A percentile compares a stretch with the other conserved stretches of the same genome.
phyloP scores from a whole-genome alignment of 2,888 invertebrate genomes.

The Apomyelois bistriatella region DNA sequence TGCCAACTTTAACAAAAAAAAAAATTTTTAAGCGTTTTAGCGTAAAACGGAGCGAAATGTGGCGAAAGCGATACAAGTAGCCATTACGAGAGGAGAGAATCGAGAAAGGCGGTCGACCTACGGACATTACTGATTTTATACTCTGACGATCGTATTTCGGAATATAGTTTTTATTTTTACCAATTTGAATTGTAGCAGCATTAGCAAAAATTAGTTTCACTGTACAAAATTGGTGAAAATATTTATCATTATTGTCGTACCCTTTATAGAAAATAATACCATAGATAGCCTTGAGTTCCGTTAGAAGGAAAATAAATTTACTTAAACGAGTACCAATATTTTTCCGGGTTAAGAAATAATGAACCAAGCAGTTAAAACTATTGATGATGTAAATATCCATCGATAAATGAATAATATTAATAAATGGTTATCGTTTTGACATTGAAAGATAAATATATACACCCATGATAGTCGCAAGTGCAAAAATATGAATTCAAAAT shows the following conservation, averaged over 20 bases:
- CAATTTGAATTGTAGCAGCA: too few species aligned
- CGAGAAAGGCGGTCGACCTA: too few species aligned
- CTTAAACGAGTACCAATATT: background rate
- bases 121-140: too few species aligned
- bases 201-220: too few species aligned
- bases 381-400: constrained; percentile 1
- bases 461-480: constrained; percentile 34
- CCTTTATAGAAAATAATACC: background rate
- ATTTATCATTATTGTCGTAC: background rate
- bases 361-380: constrained; percentile 8
- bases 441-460: constrained; percentile 55
- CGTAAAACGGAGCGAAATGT: too few species aligned
- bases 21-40: too few species aligned
- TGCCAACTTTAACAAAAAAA: too few species aligned
- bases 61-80: too few species aligned
- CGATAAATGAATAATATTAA: constrained; percentile 12
- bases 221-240: background rate
- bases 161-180: too few species aligned
- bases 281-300: background rate
- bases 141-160: too few species aligned
- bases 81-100: too few species aligned
- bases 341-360: constrained; percentile 1
- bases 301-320: background rate
- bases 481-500: constrained; percentile 23
- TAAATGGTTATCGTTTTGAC: constrained; percentile 43